Evolutionary conservation across 1,140 invertebrate species (phyloP), one percentile per base, ranked within the genome.

Genomic region (Pectinophora gossypiella): DNA sequence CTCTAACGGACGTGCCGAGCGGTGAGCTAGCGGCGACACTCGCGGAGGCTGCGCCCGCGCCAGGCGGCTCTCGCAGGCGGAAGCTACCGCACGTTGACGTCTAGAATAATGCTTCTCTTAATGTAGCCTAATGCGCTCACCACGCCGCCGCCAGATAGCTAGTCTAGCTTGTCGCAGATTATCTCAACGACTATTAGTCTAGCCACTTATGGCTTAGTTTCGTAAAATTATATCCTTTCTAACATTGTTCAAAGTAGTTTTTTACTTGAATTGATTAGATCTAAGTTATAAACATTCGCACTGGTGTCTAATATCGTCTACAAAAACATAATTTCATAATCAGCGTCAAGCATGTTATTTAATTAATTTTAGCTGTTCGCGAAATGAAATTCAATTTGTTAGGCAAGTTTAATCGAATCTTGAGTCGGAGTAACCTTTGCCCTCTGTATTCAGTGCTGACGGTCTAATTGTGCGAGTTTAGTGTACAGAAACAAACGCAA

Each of bases 1-100:
- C 68, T 68, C 76, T 69, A 57, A 64, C 63, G 68, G 70, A 76
- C 76, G 74, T 78, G 76, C 71, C 59, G 48, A 69, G 64, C 63
- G 67, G 71, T 48, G 42, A 46, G 54, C 52, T 54, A 54, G 45
- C n/a, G 51, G 51, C 51, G 61, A 56, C 54, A 42, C 58, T 44
- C 59, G 61, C 48, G 38, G 12, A 40, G 13, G 36, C 3, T 10
- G 38, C 38, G 2, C 3, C 2, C 6, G 27, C 9, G 27, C 9
- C 16, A 19, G 15, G 20, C n/a, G 23, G 23, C 52, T 51, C 43
- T 62, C 44, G 56, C n/a, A n/a, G n/a, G n/a, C 68, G 67, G 70
- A 70, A 78, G 68, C 64, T 54, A 32, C n/a, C 36, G 48, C 18
- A 32, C 44, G 22, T 43, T 40, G 40, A 48, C 55, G 43, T 47